Evolutionary conservation across 1,140 invertebrate genomes (phyloP).

Genomic region (Gonioctena quinquepunctata): DNA sequence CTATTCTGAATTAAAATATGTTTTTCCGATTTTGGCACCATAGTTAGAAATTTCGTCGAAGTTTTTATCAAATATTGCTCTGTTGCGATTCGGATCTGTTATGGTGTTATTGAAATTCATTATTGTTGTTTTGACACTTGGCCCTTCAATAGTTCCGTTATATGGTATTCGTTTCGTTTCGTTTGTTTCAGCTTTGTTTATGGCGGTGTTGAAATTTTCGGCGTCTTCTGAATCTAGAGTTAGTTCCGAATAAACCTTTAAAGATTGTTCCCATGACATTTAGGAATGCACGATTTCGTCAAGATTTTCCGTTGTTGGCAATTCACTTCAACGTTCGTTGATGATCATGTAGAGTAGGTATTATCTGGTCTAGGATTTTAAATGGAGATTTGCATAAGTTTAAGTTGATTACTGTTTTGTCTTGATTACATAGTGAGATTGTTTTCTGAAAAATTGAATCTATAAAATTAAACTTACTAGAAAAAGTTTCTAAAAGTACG

Average conservation of each 20-base stretch:
- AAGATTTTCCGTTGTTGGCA: not conserved
- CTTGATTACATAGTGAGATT: not conserved
- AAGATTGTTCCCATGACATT: not conserved
- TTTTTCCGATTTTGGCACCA: not conserved
- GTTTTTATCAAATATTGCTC: slow-evolving; percentile 19
- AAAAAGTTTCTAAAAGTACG: not conserved
- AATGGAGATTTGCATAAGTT: not conserved
- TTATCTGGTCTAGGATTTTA: not conserved
- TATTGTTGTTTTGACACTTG: not conserved
- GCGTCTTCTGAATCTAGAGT: not conserved
- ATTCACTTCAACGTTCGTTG: not conserved
- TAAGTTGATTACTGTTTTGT: not conserved
- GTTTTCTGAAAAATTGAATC: not conserved
- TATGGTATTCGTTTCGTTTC: no score
- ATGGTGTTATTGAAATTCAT: slow-evolving; percentile 31
- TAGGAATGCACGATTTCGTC: not conserved
- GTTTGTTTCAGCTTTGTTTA: slow-evolving; percentile 13
- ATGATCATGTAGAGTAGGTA: not conserved
- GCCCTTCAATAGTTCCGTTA: not conserved
- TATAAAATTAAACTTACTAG: not conserved
- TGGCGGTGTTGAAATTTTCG: slow-evolving; percentile 28
- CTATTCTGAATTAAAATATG: slow-evolving; percentile 14
- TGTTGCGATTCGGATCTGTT: slow-evolving; percentile 19
- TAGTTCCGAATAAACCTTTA: not conserved
- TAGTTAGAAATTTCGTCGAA: slow-evolving; percentile 14